Percentiles rank a stretch among this genome's conserved stretches.
phyloP scores from a whole-genome alignment of 2,797 vertebrate genomes.

The Carcharodon carcharias region DNA sequence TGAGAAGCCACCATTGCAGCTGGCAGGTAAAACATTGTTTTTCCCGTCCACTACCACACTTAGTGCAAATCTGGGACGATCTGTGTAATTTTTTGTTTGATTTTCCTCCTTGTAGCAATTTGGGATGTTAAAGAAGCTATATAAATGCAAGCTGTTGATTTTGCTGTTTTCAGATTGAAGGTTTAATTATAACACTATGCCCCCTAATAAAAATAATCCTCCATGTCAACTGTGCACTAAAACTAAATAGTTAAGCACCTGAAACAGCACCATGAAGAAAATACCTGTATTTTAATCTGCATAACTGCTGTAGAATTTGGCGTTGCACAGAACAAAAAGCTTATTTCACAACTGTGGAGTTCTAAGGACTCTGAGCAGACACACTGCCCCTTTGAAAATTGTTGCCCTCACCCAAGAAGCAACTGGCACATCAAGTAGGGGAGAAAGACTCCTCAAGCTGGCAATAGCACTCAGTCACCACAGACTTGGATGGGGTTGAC shows the following conservation, averaged over 20 bases:
- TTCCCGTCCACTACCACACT: no score
- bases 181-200: background rate
- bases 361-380: background rate
- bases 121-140: background rate
- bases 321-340: background rate
- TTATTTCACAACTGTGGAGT: background rate
- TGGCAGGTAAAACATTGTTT: no score
- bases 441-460: background rate
- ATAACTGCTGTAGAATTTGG: background rate
- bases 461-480: background rate
- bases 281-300: background rate
- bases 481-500: background rate
- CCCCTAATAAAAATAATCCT: background rate
- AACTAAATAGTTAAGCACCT: background rate
- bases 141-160: background rate
- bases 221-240: no score
- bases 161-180: background rate
- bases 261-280: background rate
- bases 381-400: background rate
- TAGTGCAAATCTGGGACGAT: no score
- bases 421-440: background rate
- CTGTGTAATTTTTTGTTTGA: background rate
- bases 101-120: background rate
- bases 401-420: background rate
- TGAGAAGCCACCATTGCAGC: no score